Evolutionary conservation across 2,888 invertebrate genomes (phyloP).

Genomic region (Morinoia aosen): DNA sequence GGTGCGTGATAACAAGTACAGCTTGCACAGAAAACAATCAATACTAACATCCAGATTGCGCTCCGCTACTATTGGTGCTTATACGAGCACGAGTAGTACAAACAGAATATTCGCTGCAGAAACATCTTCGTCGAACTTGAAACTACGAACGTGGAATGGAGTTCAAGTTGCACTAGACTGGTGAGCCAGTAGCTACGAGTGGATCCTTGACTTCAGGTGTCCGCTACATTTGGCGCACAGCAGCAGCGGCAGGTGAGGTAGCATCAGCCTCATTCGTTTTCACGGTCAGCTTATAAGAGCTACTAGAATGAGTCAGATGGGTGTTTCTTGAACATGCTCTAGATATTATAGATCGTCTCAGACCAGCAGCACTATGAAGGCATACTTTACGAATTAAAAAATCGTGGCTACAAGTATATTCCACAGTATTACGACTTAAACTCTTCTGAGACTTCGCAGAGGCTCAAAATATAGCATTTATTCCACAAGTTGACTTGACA

Average conservation of each 20-base stretch:
- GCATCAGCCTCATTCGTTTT: not conserved
- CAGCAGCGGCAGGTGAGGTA: not conserved
- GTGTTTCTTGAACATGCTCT: not conserved
- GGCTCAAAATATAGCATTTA: not conserved
- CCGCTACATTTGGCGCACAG: not conserved
- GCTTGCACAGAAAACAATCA: not conserved
- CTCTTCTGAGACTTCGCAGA: not conserved
- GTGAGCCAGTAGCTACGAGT: not conserved
- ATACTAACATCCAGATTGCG: not conserved
- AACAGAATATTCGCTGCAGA: not conserved
- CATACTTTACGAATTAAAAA: not conserved
- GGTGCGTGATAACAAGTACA: constrained; percentile 10
- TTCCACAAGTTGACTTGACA: not conserved
- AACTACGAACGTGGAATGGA: not conserved
- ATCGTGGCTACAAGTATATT: not conserved
- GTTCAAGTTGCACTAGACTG: not conserved
- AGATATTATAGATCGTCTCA: not conserved
- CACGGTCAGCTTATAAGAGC: not conserved
- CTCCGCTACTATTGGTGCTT: not conserved
- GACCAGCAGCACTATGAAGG: not conserved
- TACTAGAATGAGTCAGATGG: not conserved
- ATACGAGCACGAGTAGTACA: not conserved
- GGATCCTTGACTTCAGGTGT: not conserved
- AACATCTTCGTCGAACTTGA: not conserved
- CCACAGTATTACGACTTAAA: not conserved